These are phyloP conservation scores for Phacellophora camtschatica DNA, from an alignment of 30 jellyfish, hydroid and myxozoan species.

Conservation along the genomic window DNA sequence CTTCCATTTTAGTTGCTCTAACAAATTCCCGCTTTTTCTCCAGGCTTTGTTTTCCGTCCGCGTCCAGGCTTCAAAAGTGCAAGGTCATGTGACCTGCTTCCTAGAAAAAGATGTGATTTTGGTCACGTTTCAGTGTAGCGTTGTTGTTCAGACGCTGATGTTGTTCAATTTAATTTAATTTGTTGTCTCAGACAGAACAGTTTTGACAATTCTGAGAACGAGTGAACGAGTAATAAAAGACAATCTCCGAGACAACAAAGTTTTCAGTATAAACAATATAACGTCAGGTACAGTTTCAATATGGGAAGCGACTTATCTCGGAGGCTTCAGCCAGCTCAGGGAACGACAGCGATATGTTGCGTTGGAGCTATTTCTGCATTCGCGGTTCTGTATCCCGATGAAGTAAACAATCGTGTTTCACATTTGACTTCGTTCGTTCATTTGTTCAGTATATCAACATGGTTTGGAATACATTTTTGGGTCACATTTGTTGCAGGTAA, in stretches of 20 bases:
- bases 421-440: constrained; percentile 42
- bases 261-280: not conserved
- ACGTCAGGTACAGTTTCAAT: not conserved
- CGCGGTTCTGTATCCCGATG: constrained; percentile 43
- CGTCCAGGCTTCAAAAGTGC: too few relatives aligned
- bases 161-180: too few relatives aligned
- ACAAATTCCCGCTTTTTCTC: too few relatives aligned
- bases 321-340: constrained; percentile 70
- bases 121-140: too few relatives aligned
- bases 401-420: not conserved
- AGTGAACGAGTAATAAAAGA: too few relatives aligned
- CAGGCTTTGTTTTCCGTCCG: too few relatives aligned
- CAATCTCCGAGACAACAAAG: not conserved
- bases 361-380: constrained; percentile 33
- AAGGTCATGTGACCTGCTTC: too few relatives aligned
- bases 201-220: too few relatives aligned
- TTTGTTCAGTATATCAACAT: constrained; percentile 28
- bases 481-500: constrained; percentile 77
- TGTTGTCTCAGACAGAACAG: too few relatives aligned
- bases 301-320: constrained; percentile 55
- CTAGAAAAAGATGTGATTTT: too few relatives aligned
- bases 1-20: too few relatives aligned
- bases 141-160: too few relatives aligned
- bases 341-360: constrained; percentile 44
- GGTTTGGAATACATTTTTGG: constrained; percentile 78